Percentiles rank a stretch among this genome's conserved stretches.
phyloP scores from a whole-genome alignment of 2,113 vertebrate species.

The Syrmaticus mikado region DNA sequence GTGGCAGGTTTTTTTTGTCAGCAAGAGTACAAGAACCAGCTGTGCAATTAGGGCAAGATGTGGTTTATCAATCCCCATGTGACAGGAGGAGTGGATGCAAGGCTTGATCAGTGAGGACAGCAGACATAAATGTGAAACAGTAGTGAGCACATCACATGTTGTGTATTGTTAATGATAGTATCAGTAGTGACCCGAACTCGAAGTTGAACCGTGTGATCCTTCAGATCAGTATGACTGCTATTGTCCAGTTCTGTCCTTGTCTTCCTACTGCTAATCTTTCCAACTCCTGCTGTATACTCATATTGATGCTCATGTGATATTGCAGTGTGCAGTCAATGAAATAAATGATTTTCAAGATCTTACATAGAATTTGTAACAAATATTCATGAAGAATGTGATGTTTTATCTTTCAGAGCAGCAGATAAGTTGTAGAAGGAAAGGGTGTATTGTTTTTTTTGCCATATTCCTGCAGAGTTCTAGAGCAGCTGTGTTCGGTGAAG shows the following conservation, averaged over 20 bases:
- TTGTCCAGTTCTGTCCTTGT: not conserved
- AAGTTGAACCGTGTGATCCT: not conserved
- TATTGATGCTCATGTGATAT: not conserved
- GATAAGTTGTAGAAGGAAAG: not conserved
- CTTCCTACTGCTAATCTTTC: not conserved
- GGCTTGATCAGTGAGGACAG: not conserved
- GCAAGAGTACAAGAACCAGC: conserved; percentile 10
- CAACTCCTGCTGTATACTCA: not conserved
- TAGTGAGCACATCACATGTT: not conserved
- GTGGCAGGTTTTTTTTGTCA: not conserved
- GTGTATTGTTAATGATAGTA: not conserved
- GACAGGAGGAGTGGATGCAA: not conserved
- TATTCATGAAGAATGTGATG: not conserved
- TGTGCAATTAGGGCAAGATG: not conserved
- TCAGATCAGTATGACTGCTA: not conserved
- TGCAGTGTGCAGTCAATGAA: not conserved
- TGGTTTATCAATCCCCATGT: not conserved
- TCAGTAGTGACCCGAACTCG: not conserved
- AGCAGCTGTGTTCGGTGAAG: not conserved
- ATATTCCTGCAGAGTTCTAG: not conserved
- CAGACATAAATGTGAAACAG: not conserved
- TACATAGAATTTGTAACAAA: not conserved
- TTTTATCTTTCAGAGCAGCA: not conserved
- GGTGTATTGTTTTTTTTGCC: not conserved
- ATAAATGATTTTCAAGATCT: not conserved